phyloP scores from a whole-genome alignment of 2,888 invertebrate species.

The Ophion costatus region DNA sequence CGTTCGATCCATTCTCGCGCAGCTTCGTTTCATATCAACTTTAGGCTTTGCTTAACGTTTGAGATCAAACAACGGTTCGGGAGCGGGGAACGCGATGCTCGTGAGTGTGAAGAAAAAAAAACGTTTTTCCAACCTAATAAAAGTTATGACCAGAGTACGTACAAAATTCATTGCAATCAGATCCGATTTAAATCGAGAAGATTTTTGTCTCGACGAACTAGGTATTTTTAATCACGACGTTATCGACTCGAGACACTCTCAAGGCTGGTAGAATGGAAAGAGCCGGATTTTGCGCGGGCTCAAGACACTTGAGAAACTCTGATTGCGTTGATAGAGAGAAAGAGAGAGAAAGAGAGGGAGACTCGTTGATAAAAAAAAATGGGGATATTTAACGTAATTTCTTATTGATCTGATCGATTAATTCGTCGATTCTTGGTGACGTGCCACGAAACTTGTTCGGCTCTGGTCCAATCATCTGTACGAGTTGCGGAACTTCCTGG shows the following conservation, averaged over 20 bases:
- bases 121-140: not conserved
- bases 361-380: slow-evolving; percentile 20
- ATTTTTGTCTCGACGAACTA: not conserved
- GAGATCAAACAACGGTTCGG: not conserved
- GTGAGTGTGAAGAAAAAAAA: not conserved
- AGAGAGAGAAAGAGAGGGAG: not conserved
- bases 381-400: slow-evolving; percentile 85
- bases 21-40: not conserved
- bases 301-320: not conserved
- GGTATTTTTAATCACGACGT: not conserved
- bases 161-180: not conserved
- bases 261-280: not conserved
- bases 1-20: not conserved
- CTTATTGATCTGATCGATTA: slow-evolving; percentile 90
- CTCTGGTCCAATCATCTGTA: slow-evolving; percentile 96
- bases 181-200: not conserved
- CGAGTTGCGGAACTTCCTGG: slow-evolving; percentile 93
- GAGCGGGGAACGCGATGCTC: not conserved
- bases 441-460: slow-evolving; percentile 92
- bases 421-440: slow-evolving; percentile 91
- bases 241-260: not conserved
- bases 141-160: not conserved
- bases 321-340: not conserved
- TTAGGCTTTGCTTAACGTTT: not conserved
- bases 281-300: not conserved